Evolutionary conservation across 2,888 invertebrate genomes (phyloP).

Genomic region (Capitulum mitella): DNA sequence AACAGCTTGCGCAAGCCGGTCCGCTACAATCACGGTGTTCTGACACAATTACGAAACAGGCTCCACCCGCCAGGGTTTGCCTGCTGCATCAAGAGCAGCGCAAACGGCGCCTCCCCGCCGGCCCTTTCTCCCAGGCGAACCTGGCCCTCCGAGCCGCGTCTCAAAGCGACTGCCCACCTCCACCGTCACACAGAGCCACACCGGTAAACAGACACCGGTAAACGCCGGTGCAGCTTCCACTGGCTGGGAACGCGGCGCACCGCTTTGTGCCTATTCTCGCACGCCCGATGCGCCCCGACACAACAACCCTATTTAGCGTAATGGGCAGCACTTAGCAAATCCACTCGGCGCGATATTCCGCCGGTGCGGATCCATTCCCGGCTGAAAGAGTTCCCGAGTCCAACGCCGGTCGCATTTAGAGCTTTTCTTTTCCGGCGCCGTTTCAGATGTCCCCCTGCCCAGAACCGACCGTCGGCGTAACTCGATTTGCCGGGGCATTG

Average conservation of each 20-base stretch:
- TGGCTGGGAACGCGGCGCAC: too few species aligned
- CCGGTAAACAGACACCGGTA: too few species aligned
- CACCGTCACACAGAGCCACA: too few species aligned
- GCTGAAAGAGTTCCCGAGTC: background rate
- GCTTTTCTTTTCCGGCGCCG: background rate
- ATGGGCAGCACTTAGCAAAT: slow-evolving; percentile 11
- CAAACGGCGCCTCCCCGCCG: background rate
- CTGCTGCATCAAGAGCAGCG: background rate
- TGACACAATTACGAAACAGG: background rate
- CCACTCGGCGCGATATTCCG: background rate
- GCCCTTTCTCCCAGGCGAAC: too few species aligned
- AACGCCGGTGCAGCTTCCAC: too few species aligned
- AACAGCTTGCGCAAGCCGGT: background rate
- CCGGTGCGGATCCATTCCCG: background rate
- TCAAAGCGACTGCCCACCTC: too few species aligned
- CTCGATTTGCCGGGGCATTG: background rate
- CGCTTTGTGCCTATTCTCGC: background rate
- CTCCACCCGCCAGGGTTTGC: background rate
- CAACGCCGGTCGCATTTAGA: background rate
- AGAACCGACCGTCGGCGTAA: background rate
- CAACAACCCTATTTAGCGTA: slow-evolving; percentile 17
- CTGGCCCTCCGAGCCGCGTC: too few species aligned
- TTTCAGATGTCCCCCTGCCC: background rate
- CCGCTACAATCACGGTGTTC: background rate
- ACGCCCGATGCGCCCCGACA: background rate